phyloP scores from a whole-genome alignment of 2,113 vertebrate species.

The Elaphurus davidianus region DNA sequence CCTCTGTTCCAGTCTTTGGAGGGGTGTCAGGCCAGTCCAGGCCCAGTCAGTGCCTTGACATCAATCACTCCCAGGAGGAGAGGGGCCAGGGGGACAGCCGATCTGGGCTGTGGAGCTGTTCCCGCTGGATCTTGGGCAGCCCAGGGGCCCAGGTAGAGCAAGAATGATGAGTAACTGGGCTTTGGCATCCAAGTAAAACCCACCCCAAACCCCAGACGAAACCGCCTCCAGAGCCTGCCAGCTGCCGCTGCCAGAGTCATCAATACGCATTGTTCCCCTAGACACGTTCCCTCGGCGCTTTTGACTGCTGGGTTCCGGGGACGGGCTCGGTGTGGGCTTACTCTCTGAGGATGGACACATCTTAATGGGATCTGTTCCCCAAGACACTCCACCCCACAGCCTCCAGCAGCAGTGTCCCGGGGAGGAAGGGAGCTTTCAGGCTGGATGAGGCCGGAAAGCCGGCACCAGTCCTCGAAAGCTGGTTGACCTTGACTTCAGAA shows the following conservation, averaged over 20 bases:
- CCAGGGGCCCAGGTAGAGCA: background rate
- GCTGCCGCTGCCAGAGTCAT: slow-evolving; percentile 61
- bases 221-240: background rate
- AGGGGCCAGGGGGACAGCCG: background rate
- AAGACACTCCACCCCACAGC: background rate
- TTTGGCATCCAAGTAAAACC: background rate
- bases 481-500: slow-evolving; percentile 8
- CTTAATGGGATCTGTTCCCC: background rate
- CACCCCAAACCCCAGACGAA: slow-evolving; percentile 15
- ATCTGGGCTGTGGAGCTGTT: background rate
- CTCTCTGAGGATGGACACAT: background rate
- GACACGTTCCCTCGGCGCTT: slow-evolving; percentile 35
- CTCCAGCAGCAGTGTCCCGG: background rate
- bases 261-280: slow-evolving; percentile 75
- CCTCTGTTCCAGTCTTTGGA: background rate
- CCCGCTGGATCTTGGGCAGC: background rate
- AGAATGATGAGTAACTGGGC: background rate
- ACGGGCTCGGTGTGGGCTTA: slow-evolving; percentile 39
- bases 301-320: slow-evolving; percentile 57
- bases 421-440: background rate
- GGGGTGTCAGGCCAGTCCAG: no score
- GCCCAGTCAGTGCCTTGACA: background rate
- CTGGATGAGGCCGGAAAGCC: background rate
- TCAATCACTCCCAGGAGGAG: background rate
- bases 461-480: background rate